Base-by-base conservation (phyloP, 1,140 invertebrate species). In the Neoseiulus cucumeris region DNA sequence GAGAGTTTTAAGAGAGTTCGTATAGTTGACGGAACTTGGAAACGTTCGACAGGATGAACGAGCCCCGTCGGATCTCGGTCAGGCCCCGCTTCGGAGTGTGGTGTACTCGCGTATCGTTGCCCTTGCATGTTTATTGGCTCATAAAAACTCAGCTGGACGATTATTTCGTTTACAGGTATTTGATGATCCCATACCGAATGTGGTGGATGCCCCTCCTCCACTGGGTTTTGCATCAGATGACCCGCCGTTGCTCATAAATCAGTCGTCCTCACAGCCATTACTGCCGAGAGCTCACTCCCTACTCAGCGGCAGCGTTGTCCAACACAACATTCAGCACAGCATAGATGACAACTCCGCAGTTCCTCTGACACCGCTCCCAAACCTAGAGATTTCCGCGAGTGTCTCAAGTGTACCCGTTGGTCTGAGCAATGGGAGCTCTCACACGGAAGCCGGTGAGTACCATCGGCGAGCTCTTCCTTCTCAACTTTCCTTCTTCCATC, bases 311-410 rank as follows among this genome's bases (percentile, higher is more conserved):
- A 29, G 25, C 14, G 25, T 29, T 17, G 51, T 59, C 22, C 51
- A 59, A 33, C 51, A 59, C 22, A 59, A 59, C 1, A 59, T 59
- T 9, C 51, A 59, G 22, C 51, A 59, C 33, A 59, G 51, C 22
- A 59, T 59, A 17, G 51, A 59, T 20, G 51, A 59, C 51, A 59
- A 59, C 51, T 59, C 25, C 17, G 51, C 51, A 25, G 51, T 59
- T 25, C 51, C 51, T 59, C 51, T 59, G 4, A 59, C 51, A 25
- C 51, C 51, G 2, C 51, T 39, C 9, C 33, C 33, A 9, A 39
- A 39, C 9, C 33, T 39, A 4, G 33, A 39, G 33, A 39, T 39
- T 9, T 9, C 33, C 33, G 33, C 33, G 9, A 39, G 9, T 39
- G 33, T 39, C 33, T 39, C 33, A 9, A 39, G 33, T 9, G 4